Evolutionary conservation across 2,888 invertebrate genomes (phyloP).

Genomic region (Dasypogon diadema): DNA sequence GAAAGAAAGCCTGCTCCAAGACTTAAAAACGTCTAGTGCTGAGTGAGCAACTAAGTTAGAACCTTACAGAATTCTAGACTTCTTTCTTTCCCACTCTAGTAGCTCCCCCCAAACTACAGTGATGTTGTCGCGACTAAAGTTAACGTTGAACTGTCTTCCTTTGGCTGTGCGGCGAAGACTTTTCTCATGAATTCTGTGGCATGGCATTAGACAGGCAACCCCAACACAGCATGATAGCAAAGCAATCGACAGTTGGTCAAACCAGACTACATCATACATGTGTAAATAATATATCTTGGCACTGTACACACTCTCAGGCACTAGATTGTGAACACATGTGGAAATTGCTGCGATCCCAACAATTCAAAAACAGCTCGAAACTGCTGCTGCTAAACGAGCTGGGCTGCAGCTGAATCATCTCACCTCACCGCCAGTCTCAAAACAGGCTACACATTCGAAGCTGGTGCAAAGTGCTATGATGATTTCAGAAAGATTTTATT

Average conservation of each 20-base stretch:
- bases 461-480: background rate
- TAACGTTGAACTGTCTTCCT: constrained; percentile 62
- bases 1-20: background rate
- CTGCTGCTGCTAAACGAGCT: background rate
- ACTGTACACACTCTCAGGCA: too few species aligned
- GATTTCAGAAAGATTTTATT: background rate
- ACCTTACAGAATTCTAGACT: constrained; percentile 32
- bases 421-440: background rate
- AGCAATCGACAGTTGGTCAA: background rate
- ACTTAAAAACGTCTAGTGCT: constrained; percentile 8
- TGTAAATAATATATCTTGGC: background rate
- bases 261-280: background rate
- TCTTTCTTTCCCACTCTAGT: constrained; percentile 35
- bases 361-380: background rate
- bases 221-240: background rate
- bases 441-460: background rate
- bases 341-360: background rate
- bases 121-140: constrained; percentile 62
- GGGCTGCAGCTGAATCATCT: background rate
- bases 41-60: constrained; percentile 35
- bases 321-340: background rate
- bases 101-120: background rate
- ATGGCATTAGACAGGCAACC: background rate
- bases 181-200: constrained; percentile 8
- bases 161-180: constrained; percentile 17